These are phyloP conservation scores for Strigamia maritima DNA, from an alignment of 2,888 invertebrate genomes.

Conservation along the genomic window DNA sequence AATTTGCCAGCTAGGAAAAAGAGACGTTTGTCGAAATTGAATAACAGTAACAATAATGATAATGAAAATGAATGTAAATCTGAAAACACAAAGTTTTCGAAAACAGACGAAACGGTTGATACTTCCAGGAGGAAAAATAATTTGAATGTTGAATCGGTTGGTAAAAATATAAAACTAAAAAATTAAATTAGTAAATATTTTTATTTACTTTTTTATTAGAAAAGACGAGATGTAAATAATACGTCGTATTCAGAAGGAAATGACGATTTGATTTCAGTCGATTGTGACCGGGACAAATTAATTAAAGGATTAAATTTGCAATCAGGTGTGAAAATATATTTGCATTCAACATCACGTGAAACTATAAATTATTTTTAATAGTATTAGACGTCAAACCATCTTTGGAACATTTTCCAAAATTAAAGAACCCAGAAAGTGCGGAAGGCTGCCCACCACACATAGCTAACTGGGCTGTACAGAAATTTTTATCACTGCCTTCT, in stretches of 20 bases:
- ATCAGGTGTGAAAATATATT: background rate
- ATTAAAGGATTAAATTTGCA: background rate
- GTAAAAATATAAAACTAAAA: background rate
- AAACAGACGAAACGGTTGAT: background rate
- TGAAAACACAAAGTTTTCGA: too few species aligned
- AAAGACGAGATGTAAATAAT: background rate
- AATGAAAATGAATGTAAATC: background rate
- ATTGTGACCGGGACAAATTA: background rate
- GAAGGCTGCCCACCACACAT: background rate
- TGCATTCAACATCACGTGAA: too few species aligned
- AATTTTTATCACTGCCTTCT: background rate
- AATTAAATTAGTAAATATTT: background rate
- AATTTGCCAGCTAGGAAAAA: background rate
- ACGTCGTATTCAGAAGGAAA: background rate
- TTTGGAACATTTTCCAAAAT: background rate
- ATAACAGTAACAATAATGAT: background rate
- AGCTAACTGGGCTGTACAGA: background rate
- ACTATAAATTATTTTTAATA: background rate
- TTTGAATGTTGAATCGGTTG: background rate
- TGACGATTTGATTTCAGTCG: background rate
- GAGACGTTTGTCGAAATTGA: background rate
- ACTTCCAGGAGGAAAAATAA: background rate
- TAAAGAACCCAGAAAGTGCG: background rate
- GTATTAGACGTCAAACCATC: background rate
- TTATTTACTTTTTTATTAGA: background rate